Evolutionary conservation across 1,140 invertebrate genomes (phyloP).

Genomic region (Galendromus occidentalis): DNA sequence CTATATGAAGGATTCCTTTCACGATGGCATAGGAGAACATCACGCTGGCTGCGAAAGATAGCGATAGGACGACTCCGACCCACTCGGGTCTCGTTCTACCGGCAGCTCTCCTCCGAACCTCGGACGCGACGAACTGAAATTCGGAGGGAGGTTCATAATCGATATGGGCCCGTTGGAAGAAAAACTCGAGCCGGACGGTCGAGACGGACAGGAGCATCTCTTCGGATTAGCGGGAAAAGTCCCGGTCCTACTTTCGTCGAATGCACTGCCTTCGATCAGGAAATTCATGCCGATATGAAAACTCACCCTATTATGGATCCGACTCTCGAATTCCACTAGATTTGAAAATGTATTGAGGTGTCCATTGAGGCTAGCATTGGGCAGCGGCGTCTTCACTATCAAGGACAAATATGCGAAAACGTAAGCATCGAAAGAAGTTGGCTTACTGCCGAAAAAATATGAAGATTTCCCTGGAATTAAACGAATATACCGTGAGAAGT

Average conservation of each 20-base stretch:
- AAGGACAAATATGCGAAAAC: background rate
- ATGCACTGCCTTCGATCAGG: background rate
- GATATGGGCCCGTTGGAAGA: background rate
- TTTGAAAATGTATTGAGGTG: background rate
- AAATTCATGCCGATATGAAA: background rate
- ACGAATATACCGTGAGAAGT: no score
- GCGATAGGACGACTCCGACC: background rate
- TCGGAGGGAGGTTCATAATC: background rate
- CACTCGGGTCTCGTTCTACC: background rate
- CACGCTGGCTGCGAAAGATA: background rate
- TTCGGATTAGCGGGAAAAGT: background rate
- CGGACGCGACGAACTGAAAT: background rate
- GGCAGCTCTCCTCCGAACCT: background rate
- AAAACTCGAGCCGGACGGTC: no score
- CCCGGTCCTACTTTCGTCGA: background rate
- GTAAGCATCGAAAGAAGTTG: constrained; percentile 2
- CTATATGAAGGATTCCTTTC: background rate
- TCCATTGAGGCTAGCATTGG: background rate
- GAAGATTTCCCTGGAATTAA: background rate
- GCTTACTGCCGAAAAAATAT: background rate
- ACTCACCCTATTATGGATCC: background rate
- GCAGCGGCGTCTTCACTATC: background rate
- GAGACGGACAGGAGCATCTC: no score
- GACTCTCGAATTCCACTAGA: background rate
- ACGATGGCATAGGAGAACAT: background rate